Evolutionary conservation across 2,113 vertebrate genomes (phyloP).

Genomic region (Cephalopholis sonnerati): DNA sequence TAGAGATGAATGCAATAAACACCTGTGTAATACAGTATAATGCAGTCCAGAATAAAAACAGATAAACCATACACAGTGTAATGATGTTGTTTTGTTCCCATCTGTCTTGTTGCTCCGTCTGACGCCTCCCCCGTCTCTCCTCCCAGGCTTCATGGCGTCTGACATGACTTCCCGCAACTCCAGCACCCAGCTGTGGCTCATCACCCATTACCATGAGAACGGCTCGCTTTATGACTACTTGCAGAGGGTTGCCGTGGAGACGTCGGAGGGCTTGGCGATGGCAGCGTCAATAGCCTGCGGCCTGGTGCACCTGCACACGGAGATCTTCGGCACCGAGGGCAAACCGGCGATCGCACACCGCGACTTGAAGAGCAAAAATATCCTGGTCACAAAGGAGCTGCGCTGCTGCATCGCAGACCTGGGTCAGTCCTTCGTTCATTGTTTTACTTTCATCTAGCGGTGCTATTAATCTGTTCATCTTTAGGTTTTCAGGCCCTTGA

Average conservation of each 20-base stretch:
- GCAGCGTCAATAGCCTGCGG: slow-evolving; percentile 84
- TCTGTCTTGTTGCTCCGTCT: not conserved
- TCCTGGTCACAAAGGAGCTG: slow-evolving; percentile 87
- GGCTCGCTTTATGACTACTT: slow-evolving; percentile 89
- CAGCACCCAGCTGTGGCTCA: slow-evolving; percentile 90
- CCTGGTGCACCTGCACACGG: slow-evolving; percentile 87
- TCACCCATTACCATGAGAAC: slow-evolving; percentile 88
- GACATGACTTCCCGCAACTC: slow-evolving; percentile 90
- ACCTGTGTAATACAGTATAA: not conserved
- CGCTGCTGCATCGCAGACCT: slow-evolving; percentile 89
- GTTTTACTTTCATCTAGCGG: not conserved
- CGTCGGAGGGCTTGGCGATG: slow-evolving; percentile 85
- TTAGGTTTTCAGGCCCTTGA: not conserved
- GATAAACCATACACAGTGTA: no score
- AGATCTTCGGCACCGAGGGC: slow-evolving; percentile 88
- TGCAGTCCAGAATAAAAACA: not conserved
- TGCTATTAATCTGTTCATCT: not conserved
- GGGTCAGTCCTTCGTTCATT: slow-evolving; percentile 68
- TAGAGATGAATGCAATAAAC: not conserved
- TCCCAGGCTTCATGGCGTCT: slow-evolving; percentile 87
- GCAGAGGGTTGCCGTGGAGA: slow-evolving; percentile 86
- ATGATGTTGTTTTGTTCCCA: not conserved
- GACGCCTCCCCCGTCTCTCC: not conserved
- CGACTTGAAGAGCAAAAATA: slow-evolving; percentile 89
- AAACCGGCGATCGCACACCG: slow-evolving; percentile 88